These are phyloP conservation scores for Thamnophis sirtalis DNA, from an alignment of 2,113 vertebrate genomes.

Conservation along the genomic window DNA sequence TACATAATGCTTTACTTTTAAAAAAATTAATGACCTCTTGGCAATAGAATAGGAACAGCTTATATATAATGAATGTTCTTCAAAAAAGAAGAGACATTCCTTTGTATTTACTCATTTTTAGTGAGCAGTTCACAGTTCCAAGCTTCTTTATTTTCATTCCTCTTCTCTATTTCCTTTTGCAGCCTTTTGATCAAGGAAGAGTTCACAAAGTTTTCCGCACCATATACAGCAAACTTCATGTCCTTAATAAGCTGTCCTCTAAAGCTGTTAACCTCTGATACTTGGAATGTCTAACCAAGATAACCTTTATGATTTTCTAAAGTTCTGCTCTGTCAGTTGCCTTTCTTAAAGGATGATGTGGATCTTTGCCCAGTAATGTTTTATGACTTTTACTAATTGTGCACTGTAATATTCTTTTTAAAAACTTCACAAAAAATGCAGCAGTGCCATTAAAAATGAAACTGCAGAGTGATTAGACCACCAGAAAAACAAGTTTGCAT, in stretches of 20 bases:
- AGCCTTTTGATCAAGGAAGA: slow-evolving; percentile 72
- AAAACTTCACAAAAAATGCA: background rate
- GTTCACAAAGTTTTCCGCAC: slow-evolving; percentile 72
- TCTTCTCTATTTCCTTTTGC: slow-evolving; percentile 66
- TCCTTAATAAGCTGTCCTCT: slow-evolving; percentile 71
- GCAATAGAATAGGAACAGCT: background rate
- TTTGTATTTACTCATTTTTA: background rate
- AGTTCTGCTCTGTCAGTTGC: slow-evolving; percentile 39
- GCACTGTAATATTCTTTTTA: background rate
- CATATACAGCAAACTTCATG: slow-evolving; percentile 66
- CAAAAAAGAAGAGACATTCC: background rate
- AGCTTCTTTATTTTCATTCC: slow-evolving; percentile 34
- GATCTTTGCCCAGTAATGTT: slow-evolving; percentile 38
- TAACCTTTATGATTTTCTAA: slow-evolving; percentile 49
- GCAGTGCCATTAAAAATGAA: slow-evolving; percentile 23
- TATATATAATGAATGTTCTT: background rate
- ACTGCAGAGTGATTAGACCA: background rate
- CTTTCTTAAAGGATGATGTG: slow-evolving; percentile 45
- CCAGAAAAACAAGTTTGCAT: background rate
- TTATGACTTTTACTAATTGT: slow-evolving; percentile 24
- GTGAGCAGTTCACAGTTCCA: background rate
- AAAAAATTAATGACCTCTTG: background rate
- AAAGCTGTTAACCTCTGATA: slow-evolving; percentile 66
- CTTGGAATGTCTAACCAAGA: slow-evolving; percentile 57
- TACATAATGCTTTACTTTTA: background rate